Base-by-base conservation (phyloP, 2,113 vertebrate genomes). In the Daubentonia madagascariensis region DNA sequence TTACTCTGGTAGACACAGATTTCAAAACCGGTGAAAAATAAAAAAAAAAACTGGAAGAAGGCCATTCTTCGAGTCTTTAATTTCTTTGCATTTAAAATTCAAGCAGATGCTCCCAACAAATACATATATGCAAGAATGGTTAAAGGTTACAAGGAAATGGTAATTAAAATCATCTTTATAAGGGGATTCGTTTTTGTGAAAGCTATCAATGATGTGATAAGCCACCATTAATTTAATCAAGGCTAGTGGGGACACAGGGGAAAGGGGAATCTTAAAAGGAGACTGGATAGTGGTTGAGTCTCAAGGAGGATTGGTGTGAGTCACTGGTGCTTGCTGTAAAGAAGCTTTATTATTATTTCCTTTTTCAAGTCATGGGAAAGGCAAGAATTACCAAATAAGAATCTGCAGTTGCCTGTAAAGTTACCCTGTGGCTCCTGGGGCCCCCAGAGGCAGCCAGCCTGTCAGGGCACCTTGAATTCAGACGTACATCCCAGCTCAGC, bases 171-270 rank as follows among this genome's bases (percentile, higher is more conserved):
- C 88, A 91, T 97, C 96, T 94, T 76, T 54, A 59, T 0, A 1
- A 94, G 85, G 94, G 92, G 76, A 98, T 89, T 98, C 95, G 95
- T 96, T 96, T 97, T 97, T 97, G 89, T 97, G 88, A 97, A 95
- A 22, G 16, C 48, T 89, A 85, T 54, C 32, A 93, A 4, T 5
- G 87, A 87, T n/a, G 37, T 3, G 6, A 84, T 13, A 50, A 98
- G 68, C 96, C 91, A 95, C 87, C 61, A 45, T 91, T 81, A 16
- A 57, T 86, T 68, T 88, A 75, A 84, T 43, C 88, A 94, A 78
- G 57, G 67, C 88, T 81, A 50, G 79, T 0, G 40, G 32, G 25
- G 37, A 83, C 14, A 37, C 2, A 78, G 89, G 73, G 52, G 48
- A 63, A 94, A 75, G 1, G 20, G 22, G 5, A 20, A 70, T 13